phyloP scores from a whole-genome alignment of 2,113 vertebrate species.

The Pelodiscus sinensis region DNA sequence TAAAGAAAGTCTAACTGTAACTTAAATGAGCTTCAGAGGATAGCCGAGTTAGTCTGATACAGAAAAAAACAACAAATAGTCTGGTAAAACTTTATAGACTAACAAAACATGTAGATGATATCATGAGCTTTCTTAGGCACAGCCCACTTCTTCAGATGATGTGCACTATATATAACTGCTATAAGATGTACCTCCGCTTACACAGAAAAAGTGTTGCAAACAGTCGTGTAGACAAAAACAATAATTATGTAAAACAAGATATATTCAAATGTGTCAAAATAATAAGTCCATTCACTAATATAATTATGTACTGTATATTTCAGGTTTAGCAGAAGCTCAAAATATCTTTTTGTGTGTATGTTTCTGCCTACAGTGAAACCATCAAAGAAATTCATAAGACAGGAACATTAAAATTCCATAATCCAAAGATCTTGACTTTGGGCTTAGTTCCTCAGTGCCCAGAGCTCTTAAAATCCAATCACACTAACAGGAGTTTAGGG shows the following conservation, averaged over 20 bases:
- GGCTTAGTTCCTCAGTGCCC: background rate
- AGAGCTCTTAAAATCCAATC: background rate
- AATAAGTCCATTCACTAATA: background rate
- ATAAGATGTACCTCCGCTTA: background rate
- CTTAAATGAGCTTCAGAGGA: background rate
- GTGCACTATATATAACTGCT: background rate
- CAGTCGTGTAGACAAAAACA: background rate
- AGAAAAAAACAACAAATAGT: too few relatives aligned
- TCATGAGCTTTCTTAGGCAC: too few relatives aligned
- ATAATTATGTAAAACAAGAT: too few relatives aligned
- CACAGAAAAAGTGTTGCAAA: background rate
- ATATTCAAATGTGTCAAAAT: background rate
- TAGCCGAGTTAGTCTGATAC: too few relatives aligned
- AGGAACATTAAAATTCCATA: slow-evolving; percentile 15
- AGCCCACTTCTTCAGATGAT: too few relatives aligned
- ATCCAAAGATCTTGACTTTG: slow-evolving; percentile 1
- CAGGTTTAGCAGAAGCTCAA: background rate
- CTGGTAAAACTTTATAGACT: too few relatives aligned
- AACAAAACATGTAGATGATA: too few relatives aligned
- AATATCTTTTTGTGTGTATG: background rate
- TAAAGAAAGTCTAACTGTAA: background rate
- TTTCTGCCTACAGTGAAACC: background rate
- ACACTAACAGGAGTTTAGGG: background rate
- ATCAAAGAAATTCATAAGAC: background rate
- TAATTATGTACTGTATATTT: slow-evolving; percentile 7